Base-by-base conservation (phyloP, 1,140 invertebrate species). In the Microplitis demolitor region DNA sequence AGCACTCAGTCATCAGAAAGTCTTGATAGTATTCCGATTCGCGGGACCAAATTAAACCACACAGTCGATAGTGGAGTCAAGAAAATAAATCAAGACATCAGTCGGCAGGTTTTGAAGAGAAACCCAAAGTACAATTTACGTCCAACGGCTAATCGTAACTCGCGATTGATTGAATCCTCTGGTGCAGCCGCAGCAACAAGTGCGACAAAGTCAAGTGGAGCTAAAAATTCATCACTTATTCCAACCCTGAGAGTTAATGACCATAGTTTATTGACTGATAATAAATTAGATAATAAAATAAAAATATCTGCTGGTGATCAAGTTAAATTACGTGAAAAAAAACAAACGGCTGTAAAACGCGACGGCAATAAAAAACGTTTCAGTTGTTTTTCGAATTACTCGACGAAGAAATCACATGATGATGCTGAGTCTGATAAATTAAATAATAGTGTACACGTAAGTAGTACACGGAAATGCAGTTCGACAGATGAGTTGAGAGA, bases 401-500 rank as follows among this genome's bases (percentile, higher is more conserved):
- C 76, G 0, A 31, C 71, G 2, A 82, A 71, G 39, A 79, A 72
- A 39, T 50, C 13, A 9, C 33, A 70, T 1, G 78, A 81, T 3
- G 73, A 53, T 9, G 64, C 77, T 54, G 66, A 74, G 33, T 6
- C 60, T 37, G 56, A 70, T 51, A 68, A 33, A 31, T 8, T 16
- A 13, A 68, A 69, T 62, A 16, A 68, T 31, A 16, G 0, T 3
- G 33, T 51, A 33, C 24, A 0, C 24, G 60, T 64, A 5, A 68
- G 24, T n/a, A 74, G 71, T 31, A 63, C 68, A 3, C 68, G 80
- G 11, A 85, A 82, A 37, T 85, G 77, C 51, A 83, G 74, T 33
- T 85, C 83, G 3, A 82, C 82, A 1, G 81, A 84, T 69, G 81
- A 85, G 66, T 68, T 85, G 16, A 64, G 79, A 24, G 80, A 85